A percentile compares a stretch with the other conserved stretches of the same genome.
Evolutionary conservation across 2,888 invertebrate genomes (phyloP).

Genomic region (Agriopis aurantiaria): DNA sequence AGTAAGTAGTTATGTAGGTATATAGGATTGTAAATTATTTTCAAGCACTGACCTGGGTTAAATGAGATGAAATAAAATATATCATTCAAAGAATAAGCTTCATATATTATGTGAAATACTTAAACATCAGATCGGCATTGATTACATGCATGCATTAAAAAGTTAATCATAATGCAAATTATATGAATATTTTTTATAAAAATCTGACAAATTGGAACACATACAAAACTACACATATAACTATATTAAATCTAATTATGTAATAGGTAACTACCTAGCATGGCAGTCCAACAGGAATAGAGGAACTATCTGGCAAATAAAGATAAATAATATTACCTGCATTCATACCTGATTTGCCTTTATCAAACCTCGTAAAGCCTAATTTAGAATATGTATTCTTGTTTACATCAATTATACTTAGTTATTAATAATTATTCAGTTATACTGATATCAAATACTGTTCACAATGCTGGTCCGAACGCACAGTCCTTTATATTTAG

Average conservation of each 20-base stretch:
- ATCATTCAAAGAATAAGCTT: slow-evolving; percentile 56
- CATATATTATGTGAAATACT: slow-evolving; percentile 56
- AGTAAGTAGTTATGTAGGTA: neutral
- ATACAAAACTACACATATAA: slow-evolving; percentile 38
- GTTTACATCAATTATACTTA: slow-evolving; percentile 58
- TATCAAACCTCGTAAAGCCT: slow-evolving; percentile 56
- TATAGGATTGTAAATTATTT: neutral
- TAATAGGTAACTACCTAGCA: slow-evolving; percentile 44
- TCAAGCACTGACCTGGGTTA: neutral
- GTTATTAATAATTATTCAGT: slow-evolving; percentile 64
- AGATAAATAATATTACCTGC: slow-evolving; percentile 32
- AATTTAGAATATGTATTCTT: slow-evolving; percentile 60
- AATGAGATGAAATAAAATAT: slow-evolving; percentile 53
- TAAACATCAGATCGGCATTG: slow-evolving; percentile 60
- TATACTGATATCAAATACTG: slow-evolving; percentile 70
- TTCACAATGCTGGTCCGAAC: slow-evolving; percentile 78
- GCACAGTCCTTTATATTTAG: slow-evolving; percentile 46
- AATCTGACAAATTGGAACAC: slow-evolving; percentile 34
- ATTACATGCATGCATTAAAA: slow-evolving; percentile 49
- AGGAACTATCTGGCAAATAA: slow-evolving; percentile 60
- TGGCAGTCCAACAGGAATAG: slow-evolving; percentile 49
- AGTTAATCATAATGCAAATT: slow-evolving; percentile 37
- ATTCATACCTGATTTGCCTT: slow-evolving; percentile 28
- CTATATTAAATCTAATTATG: slow-evolving; percentile 32
- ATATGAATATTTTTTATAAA: slow-evolving; percentile 26